Percentiles rank a stretch among this genome's conserved stretches.
Conservation (phyloP, 2,113 vertebrate genomes). For the Antigone vipio region DNA sequence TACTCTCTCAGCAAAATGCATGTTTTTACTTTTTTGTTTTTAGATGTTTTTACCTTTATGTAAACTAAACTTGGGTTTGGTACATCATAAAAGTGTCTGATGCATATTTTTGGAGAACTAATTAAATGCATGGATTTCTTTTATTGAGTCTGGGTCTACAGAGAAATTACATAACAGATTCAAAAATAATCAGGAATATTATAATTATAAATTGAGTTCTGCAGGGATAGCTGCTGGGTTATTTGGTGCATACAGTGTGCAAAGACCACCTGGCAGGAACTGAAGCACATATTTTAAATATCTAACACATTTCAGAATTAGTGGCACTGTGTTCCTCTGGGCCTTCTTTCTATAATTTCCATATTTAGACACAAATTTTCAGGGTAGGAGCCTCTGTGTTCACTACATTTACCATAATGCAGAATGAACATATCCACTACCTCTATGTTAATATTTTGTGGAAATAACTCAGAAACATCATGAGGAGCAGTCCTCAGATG, state of each 20-base stretch:
- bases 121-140: background rate
- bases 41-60: background rate
- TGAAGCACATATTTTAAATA: background rate
- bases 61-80: background rate
- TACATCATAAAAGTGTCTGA: background rate
- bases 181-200: background rate
- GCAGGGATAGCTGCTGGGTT: background rate
- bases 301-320: background rate
- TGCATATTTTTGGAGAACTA: background rate
- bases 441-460: background rate
- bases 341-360: background rate
- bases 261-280: background rate
- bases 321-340: background rate
- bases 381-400: background rate
- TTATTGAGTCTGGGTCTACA: background rate
- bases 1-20: background rate
- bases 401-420: background rate
- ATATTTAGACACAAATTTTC: background rate
- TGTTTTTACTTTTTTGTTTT: background rate
- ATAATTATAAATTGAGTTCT: background rate
- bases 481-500: background rate
- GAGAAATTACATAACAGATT: background rate
- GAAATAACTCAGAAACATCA: background rate
- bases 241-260: background rate
- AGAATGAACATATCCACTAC: background rate